phyloP scores from a whole-genome alignment of 2,888 invertebrate genomes.

The Harmothoe impar region DNA sequence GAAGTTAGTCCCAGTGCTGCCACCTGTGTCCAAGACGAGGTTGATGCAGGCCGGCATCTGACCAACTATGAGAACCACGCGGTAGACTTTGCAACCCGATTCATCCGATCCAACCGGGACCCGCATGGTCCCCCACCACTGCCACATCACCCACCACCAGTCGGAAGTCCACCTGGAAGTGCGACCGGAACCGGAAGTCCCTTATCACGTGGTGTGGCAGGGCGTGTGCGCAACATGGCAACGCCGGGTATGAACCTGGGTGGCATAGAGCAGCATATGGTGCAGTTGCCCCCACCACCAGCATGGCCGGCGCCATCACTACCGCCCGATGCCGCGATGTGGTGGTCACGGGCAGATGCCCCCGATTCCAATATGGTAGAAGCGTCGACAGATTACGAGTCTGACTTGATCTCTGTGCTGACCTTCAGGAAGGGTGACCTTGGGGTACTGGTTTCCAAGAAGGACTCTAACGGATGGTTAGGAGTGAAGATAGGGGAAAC shows the following conservation, averaged over 20 bases:
- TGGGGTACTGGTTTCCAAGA: conserved; percentile 62
- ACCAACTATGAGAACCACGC: conserved; percentile 36
- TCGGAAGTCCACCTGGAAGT: not conserved
- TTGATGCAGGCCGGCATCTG: not conserved
- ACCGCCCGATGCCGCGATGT: conserved; percentile 33
- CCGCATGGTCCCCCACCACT: not conserved
- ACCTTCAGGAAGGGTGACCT: conserved; percentile 65
- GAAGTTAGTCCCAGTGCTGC: not conserved
- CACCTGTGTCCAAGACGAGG: not conserved
- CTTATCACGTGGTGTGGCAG: not conserved
- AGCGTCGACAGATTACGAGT: conserved; percentile 65
- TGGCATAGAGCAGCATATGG: not conserved
- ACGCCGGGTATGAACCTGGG: not conserved
- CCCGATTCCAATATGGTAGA: conserved; percentile 40
- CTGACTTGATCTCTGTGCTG: conserved; percentile 15
- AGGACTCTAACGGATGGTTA: conserved; percentile 65
- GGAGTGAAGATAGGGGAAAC: conserved; percentile 59
- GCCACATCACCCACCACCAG: not conserved
- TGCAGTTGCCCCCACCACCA: conserved; percentile 22
- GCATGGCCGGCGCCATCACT: not conserved
- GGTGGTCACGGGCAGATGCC: not conserved
- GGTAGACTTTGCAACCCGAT: not conserved
- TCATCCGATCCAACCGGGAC: not conserved
- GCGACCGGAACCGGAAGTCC: not conserved
- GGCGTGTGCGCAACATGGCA: not conserved